Conservation (phyloP, 2,113 vertebrate species). For the Mustela nigripes region DNA sequence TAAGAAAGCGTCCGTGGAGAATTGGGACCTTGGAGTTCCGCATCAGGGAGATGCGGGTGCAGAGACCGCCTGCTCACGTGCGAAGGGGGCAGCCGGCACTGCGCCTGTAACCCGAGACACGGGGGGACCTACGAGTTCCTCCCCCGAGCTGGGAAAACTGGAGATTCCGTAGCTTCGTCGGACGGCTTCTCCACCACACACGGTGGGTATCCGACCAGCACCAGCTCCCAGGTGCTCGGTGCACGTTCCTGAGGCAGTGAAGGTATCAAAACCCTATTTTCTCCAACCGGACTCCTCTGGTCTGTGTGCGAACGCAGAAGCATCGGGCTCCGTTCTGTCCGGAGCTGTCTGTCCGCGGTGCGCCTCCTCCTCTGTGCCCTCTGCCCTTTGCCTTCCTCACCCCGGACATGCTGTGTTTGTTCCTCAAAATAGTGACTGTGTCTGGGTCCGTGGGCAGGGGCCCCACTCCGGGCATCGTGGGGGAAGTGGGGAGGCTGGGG, state of each 20-base stretch:
- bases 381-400: background rate
- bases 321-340: background rate
- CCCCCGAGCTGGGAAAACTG: background rate
- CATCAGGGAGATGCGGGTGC: background rate
- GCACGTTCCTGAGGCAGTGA: background rate
- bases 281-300: background rate
- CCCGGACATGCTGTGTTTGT: fast-evolving
- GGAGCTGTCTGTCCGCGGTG: background rate
- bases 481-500: background rate
- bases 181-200: fast-evolving
- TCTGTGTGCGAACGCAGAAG: fast-evolving
- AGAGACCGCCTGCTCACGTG: background rate
- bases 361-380: background rate
- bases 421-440: background rate
- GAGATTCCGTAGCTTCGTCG: background rate
- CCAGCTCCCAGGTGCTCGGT: background rate
- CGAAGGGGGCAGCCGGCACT: background rate
- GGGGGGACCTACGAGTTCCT: too few species aligned
- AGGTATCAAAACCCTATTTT: fast-evolving
- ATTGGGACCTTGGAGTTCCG: background rate
- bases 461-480: background rate
- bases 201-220: fast-evolving
- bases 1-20: background rate
- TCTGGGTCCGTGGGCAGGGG: background rate
- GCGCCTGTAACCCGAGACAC: background rate